These are phyloP conservation scores for Osmerus mordax DNA, from an alignment of 2,113 vertebrate genomes.

Conservation along the genomic window DNA sequence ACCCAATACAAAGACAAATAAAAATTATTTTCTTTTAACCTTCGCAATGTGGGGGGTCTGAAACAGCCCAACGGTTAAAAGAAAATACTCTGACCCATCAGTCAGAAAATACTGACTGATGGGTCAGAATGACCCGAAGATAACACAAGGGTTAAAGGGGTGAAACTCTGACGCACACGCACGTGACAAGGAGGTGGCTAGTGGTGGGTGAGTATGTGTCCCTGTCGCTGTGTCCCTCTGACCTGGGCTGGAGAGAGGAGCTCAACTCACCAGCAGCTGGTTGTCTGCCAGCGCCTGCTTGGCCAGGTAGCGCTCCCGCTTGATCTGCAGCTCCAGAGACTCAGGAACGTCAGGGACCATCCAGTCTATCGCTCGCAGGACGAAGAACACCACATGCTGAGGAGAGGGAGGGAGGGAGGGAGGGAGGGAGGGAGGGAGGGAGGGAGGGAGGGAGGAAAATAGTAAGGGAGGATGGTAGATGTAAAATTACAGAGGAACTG, in stretches of 20 bases:
- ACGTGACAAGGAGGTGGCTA: not conserved
- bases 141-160: too few species aligned
- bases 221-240: conserved; percentile 47
- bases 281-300: conserved; percentile 74
- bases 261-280: conserved; percentile 66
- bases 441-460: too few species aligned
- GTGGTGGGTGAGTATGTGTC: conserved; percentile 18
- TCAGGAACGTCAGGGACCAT: conserved; percentile 73
- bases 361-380: conserved; percentile 73
- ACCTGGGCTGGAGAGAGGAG: conserved; percentile 51
- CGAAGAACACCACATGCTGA: conserved; percentile 76
- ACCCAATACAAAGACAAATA: too few species aligned
- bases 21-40: too few species aligned
- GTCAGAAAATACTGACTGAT: too few species aligned
- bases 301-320: conserved; percentile 72
- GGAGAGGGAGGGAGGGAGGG: not conserved
- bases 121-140: too few species aligned
- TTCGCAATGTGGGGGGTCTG: too few species aligned
- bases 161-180: too few species aligned
- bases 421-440: not conserved
- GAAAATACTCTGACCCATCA: too few species aligned
- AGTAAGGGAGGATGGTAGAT: not conserved
- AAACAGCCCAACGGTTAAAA: too few species aligned
- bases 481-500: not conserved
- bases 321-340: conserved; percentile 71